Evolutionary conservation across 2,797 vertebrate genomes (phyloP), one percentile per base, ranked within the genome.

Genomic region (Sebastes diaconus): DNA sequence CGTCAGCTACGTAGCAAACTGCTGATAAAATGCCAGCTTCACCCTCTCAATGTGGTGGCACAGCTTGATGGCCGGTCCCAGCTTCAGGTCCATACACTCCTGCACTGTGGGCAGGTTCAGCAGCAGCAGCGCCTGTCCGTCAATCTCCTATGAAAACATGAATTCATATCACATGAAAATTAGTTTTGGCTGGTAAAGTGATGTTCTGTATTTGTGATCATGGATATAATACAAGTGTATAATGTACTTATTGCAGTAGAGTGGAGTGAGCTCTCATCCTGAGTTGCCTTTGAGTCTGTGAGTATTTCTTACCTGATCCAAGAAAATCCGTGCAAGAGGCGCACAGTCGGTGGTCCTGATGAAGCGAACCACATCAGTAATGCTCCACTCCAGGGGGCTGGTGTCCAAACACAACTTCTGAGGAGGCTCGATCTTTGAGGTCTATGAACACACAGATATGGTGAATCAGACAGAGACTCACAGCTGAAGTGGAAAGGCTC

Each of bases 71-170:
- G 99, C 99, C 4, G 98, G 97, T 77, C 98, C 98, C 85, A 99
- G 94, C 93, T 99, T 99, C 92, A 99, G 96, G 94, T 99, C 98
- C 98, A 99, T 99, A 87, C 98, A 99, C 93, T 99, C 99, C 94
- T 99, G 99, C 81, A 99, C 97, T 0, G 99, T 99, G 6, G 99
- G 98, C 73, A 99, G 97, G 74, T 98, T 99, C 77, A 99, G 96
- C 87, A 99, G 96, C 79, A 99, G 95, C 81, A 99, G 95, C 3
- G 98, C 98, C 89, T 99, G 98, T 73, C 99, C 99, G 11, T 99
- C 98, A 5, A 99, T 99, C 92, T 99, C 98, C 98, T 99, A 87
- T 32, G 85, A 76, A 87, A 60, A 89, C 60, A 85, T 3, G 55
- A 1, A 36, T 76, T 67, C 14, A 57, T 8, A 14, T 65, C 20